These are phyloP conservation scores for Gari tellinella DNA, from an alignment of 2,888 invertebrate species.

Conservation along the genomic window DNA sequence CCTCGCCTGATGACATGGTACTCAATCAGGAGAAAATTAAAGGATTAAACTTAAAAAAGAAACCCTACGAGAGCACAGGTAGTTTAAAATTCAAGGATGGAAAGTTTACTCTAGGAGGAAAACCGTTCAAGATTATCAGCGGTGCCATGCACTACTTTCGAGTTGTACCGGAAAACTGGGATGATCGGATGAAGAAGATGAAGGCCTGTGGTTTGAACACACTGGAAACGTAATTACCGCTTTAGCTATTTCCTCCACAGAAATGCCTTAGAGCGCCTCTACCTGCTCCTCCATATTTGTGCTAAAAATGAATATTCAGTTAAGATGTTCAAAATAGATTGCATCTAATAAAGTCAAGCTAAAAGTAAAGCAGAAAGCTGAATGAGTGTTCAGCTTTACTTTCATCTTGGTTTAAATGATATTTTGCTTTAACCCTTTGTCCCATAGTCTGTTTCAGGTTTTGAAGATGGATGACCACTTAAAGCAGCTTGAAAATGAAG, in stretches of 20 bases:
- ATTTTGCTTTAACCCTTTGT: too few relatives aligned
- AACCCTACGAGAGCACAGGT: conserved; percentile 52
- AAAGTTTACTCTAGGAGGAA: conserved; percentile 76
- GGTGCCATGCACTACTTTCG: conserved; percentile 83
- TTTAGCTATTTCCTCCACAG: neutral
- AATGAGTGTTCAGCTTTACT: too few relatives aligned
- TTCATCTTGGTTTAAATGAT: too few relatives aligned
- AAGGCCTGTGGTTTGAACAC: conserved; percentile 82
- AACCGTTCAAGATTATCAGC: conserved; percentile 76
- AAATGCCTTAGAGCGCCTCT: too few relatives aligned
- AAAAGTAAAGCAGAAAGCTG: too few relatives aligned
- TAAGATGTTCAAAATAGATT: too few relatives aligned
- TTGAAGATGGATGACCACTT: too few relatives aligned
- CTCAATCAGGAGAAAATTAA: neutral
- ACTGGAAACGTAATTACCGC: conserved; percentile 79
- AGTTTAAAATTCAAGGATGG: conserved; percentile 67
- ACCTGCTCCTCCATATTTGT: too few relatives aligned
- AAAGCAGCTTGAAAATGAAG: too few relatives aligned
- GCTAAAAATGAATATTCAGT: too few relatives aligned
- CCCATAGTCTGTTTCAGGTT: too few relatives aligned
- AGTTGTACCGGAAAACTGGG: conserved; percentile 80
- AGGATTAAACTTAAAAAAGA: neutral
- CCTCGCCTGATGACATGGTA: neutral
- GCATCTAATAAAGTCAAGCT: too few relatives aligned
- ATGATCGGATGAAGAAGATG: conserved; percentile 78